A percentile compares a stretch with the other conserved stretches of the same genome.
Evolutionary conservation across 2,797 vertebrate genomes (phyloP).

Genomic region (Anomalospiza imberbis): DNA sequence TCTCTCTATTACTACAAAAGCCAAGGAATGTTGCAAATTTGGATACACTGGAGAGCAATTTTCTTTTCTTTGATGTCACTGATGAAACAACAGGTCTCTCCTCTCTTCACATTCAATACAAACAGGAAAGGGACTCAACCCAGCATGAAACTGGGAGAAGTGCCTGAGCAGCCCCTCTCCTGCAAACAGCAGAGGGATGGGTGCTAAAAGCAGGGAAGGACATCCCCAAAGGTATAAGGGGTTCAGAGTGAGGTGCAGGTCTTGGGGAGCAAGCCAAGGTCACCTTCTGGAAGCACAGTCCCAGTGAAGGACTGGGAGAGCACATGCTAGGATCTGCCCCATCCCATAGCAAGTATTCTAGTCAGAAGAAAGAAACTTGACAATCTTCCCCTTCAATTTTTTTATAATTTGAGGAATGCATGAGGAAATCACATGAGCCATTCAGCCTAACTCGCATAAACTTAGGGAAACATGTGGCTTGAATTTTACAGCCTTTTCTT

Average conservation of each 20-base stretch:
- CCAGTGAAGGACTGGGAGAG: neutral
- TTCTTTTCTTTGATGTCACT: constrained; percentile 1
- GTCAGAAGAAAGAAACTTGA: neutral
- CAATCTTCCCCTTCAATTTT: neutral
- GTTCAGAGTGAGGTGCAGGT: neutral
- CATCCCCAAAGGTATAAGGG: neutral
- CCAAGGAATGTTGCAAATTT: neutral
- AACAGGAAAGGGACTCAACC: neutral
- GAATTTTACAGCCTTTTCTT: constrained; percentile 37
- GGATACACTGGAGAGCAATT: neutral
- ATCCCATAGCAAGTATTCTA: neutral
- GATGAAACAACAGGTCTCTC: neutral
- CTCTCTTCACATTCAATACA: neutral
- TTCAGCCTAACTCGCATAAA: neutral
- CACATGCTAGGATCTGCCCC: fast-evolving
- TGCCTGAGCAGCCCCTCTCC: neutral
- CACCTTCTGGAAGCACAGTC: neutral
- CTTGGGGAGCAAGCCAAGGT: neutral
- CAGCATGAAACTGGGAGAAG: neutral
- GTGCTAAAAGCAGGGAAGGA: neutral
- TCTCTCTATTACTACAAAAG: neutral
- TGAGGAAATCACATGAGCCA: neutral
- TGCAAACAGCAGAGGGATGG: neutral
- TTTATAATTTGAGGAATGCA: neutral
- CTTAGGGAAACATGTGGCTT: neutral